Evolutionary conservation across 2,113 vertebrate species (phyloP).

Genomic region (Glaucomys volans): DNA sequence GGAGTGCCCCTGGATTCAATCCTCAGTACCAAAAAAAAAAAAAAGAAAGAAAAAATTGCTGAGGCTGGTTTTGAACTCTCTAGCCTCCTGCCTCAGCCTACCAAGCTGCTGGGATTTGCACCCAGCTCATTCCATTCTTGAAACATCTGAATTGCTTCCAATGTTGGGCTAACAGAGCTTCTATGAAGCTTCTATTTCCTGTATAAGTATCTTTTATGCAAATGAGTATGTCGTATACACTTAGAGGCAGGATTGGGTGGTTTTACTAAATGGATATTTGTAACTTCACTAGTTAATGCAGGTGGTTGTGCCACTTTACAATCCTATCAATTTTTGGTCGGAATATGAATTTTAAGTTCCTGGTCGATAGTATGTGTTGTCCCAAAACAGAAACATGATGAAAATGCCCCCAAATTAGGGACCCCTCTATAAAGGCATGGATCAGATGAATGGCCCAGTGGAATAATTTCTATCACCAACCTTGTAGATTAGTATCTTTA

Average conservation of each 20-base stretch:
- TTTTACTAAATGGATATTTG: conserved; percentile 20
- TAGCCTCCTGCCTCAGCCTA: too few relatives aligned
- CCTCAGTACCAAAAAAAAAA: too few relatives aligned
- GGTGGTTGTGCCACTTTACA: conserved; percentile 15
- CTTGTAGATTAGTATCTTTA: not conserved
- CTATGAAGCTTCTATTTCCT: not conserved
- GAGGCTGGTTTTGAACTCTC: too few relatives aligned
- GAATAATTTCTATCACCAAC: conserved; percentile 44
- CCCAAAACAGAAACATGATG: conserved; percentile 7
- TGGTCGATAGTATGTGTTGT: conserved; percentile 24
- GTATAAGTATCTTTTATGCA: not conserved
- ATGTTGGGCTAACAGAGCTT: not conserved
- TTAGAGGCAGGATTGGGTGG: conserved; percentile 3
- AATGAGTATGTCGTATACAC: not conserved
- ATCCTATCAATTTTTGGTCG: not conserved
- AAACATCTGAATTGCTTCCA: not conserved
- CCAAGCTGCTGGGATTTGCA: too few relatives aligned
- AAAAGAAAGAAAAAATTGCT: too few relatives aligned
- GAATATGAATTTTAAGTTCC: conserved; percentile 41
- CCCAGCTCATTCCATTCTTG: not conserved
- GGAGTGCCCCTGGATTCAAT: too few relatives aligned
- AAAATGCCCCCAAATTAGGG: conserved; percentile 34
- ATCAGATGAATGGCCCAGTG: not conserved
- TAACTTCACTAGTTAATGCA: not conserved
- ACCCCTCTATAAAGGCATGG: not conserved